These are phyloP conservation scores for Eurytoma adleriae DNA, from an alignment of 2,888 invertebrate genomes.

Conservation along the genomic window DNA sequence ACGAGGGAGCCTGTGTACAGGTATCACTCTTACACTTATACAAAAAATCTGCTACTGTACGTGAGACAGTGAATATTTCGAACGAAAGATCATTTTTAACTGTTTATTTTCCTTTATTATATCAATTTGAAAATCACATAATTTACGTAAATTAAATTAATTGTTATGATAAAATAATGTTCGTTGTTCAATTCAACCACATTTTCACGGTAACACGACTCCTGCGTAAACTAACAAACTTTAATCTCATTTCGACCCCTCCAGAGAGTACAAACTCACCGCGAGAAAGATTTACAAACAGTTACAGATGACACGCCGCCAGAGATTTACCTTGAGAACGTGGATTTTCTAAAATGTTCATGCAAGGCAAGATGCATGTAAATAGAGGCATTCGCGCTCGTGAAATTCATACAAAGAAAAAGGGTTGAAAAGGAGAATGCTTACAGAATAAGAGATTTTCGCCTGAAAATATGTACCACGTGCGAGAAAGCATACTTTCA, in stretches of 20 bases:
- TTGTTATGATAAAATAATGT: too few species aligned
- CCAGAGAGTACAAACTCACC: slow-evolving; percentile 20
- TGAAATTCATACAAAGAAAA: too few species aligned
- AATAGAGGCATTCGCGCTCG: not conserved
- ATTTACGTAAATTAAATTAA: too few species aligned
- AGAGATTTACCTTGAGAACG: slow-evolving; percentile 48
- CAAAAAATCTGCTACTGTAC: too few species aligned
- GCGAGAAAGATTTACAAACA: slow-evolving; percentile 48
- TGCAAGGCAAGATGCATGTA: not conserved
- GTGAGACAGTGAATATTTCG: too few species aligned
- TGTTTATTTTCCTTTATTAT: too few species aligned
- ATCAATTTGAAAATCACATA: too few species aligned
- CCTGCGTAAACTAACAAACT: slow-evolving; percentile 38
- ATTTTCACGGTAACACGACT: slow-evolving; percentile 20
- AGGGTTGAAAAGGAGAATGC: too few species aligned
- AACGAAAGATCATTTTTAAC: too few species aligned
- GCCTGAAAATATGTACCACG: too few species aligned
- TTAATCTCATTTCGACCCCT: slow-evolving; percentile 41
- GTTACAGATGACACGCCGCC: slow-evolving; percentile 42
- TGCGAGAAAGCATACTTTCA: too few species aligned
- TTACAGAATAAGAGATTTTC: too few species aligned
- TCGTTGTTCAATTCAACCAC: not conserved
- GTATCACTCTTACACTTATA: slow-evolving; percentile 75
- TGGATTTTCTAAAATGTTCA: slow-evolving; percentile 33
- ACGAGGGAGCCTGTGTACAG: slow-evolving; percentile 87